phyloP scores from a whole-genome alignment of 2,888 invertebrate genomes.

The Meganola albula region DNA sequence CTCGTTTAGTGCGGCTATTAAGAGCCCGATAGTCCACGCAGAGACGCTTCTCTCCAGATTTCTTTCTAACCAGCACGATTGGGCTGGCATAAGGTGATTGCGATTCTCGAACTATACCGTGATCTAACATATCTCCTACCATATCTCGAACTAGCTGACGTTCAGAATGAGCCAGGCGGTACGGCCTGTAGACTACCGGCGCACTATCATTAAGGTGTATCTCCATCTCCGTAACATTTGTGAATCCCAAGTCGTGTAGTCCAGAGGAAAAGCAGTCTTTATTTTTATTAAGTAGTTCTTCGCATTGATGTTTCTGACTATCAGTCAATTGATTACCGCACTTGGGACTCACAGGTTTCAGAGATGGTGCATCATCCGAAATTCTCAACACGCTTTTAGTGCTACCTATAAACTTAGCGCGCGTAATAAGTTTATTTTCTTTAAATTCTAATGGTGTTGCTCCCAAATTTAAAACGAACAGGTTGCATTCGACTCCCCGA shows the following conservation, averaged over 20 bases:
- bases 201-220: constrained; percentile 1
- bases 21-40: constrained; percentile 20
- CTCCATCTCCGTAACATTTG: constrained; percentile 3
- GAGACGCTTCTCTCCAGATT: constrained; percentile 1
- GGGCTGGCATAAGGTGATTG: constrained; percentile 23
- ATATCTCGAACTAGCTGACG: constrained; percentile 6
- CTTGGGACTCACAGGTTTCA: neutral
- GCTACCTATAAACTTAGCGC: constrained; percentile 1
- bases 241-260: constrained; percentile 4
- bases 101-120: constrained; percentile 18
- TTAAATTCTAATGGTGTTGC: neutral
- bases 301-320: neutral
- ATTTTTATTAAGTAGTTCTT: neutral
- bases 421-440: neutral
- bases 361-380: neutral
- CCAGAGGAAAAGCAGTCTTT: too few relatives aligned
- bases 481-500: neutral
- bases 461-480: constrained; percentile 3
- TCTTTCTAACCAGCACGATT: constrained; percentile 8
- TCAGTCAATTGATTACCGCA: neutral
- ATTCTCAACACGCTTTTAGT: neutral
- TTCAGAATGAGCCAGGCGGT: constrained; percentile 1
- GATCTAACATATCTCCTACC: constrained; percentile 22
- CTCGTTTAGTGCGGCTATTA: constrained; percentile 18
- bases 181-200: constrained; percentile 5